A percentile compares a stretch with the other conserved stretches of the same genome.
phyloP scores from a whole-genome alignment of 2,113 vertebrate species.

The Cottus gobio region DNA sequence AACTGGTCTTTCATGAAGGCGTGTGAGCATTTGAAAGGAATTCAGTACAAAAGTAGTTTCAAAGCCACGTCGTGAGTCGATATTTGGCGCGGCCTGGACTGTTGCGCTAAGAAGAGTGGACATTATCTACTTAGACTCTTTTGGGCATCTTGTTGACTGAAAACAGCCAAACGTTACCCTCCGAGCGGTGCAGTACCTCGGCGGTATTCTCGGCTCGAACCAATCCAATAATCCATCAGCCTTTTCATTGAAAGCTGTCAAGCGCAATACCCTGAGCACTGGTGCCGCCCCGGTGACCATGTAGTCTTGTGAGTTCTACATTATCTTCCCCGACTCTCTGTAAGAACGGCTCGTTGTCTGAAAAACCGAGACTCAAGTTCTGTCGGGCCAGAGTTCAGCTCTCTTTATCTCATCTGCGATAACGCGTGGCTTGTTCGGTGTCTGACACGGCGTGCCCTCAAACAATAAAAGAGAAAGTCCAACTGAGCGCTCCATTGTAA shows the following conservation, averaged over 20 bases:
- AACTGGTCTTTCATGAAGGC: not conserved
- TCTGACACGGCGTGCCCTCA: not conserved
- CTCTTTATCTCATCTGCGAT: slow-evolving; percentile 49
- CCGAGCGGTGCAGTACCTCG: not conserved
- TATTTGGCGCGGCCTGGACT: not conserved
- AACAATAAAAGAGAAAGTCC: slow-evolving; percentile 49
- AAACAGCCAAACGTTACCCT: not conserved
- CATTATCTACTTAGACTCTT: not conserved
- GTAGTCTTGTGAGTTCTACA: not conserved
- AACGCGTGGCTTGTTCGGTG: not conserved
- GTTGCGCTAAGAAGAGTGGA: not conserved
- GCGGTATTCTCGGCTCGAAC: slow-evolving; percentile 20
- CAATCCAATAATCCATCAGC: slow-evolving; percentile 17
- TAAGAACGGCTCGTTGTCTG: too few relatives aligned
- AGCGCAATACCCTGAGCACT: slow-evolving; percentile 45
- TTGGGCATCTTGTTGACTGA: slow-evolving; percentile 1
- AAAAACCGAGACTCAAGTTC: not conserved
- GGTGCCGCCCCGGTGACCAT: not conserved
- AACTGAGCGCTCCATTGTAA: not conserved
- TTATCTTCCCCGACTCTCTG: not conserved
- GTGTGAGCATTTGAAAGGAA: too few relatives aligned
- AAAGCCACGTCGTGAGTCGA: not conserved
- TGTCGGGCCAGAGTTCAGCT: slow-evolving; percentile 29
- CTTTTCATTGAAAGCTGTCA: slow-evolving; percentile 42
- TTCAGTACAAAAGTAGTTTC: not conserved